Evolutionary conservation across 1,140 invertebrate genomes (phyloP).

Genomic region (Eurosta solidaginis): DNA sequence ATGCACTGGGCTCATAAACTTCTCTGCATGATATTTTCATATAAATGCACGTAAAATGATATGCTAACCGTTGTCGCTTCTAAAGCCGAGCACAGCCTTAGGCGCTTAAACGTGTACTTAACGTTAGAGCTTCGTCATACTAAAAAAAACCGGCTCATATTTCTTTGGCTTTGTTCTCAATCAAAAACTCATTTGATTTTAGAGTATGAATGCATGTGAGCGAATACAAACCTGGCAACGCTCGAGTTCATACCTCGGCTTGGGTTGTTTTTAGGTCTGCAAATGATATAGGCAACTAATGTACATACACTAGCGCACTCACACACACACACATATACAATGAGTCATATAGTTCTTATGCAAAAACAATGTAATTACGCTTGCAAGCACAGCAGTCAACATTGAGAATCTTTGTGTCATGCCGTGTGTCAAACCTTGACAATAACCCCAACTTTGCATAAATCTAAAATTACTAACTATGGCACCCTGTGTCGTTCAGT

Average conservation of each 20-base stretch:
- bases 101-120: background rate
- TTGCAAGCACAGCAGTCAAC: background rate
- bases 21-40: background rate
- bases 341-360: too few relatives aligned
- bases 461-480: background rate
- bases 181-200: background rate
- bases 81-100: background rate
- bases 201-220: background rate
- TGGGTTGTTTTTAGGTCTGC: conserved; percentile 2
- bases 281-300: background rate
- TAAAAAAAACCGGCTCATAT: background rate
- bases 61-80: conserved; percentile 1
- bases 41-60: conserved; percentile 18
- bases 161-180: background rate
- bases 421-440: conserved; percentile 7
- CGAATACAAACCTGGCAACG: background rate
- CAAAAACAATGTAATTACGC: background rate
- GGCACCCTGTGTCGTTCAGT: background rate
- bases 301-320: background rate
- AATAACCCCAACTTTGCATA: conserved; percentile 8
- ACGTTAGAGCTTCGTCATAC: background rate
- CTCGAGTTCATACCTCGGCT: conserved; percentile 13
- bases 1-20: background rate
- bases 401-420: background rate
- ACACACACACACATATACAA: too few relatives aligned